Conservation (phyloP, 1,140 invertebrate genomes). For the Bombus waltoni region DNA sequence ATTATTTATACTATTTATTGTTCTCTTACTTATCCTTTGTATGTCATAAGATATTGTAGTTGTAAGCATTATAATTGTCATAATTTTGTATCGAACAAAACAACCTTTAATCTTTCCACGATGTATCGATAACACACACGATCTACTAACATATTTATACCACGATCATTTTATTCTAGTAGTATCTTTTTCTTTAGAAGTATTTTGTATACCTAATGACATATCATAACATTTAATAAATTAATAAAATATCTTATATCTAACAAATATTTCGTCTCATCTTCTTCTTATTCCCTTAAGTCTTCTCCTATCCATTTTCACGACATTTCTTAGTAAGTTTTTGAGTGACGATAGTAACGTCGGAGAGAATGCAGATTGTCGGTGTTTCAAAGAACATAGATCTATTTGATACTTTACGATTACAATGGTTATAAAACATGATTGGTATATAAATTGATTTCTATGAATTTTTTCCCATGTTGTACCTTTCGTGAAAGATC, state of each 20-base stretch:
- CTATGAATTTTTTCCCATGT: background rate
- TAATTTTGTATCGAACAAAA: background rate
- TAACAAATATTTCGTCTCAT: background rate
- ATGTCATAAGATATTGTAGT: background rate
- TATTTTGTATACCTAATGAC: background rate
- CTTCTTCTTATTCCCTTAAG: background rate
- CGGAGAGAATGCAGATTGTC: background rate
- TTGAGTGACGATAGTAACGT: background rate
- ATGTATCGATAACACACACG: background rate
- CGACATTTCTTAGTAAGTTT: too few relatives aligned
- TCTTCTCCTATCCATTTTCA: background rate
- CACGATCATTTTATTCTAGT: background rate
- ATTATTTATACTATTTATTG: conserved; percentile 2
- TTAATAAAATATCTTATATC: background rate
- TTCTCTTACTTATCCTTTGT: background rate
- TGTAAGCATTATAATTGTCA: background rate
- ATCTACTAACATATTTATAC: background rate
- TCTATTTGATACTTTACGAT: background rate
- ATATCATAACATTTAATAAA: background rate
- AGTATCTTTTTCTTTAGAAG: background rate
- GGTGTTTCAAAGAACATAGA: background rate
- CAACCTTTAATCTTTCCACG: background rate
- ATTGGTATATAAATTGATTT: background rate
- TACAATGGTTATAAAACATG: background rate
- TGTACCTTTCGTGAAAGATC: background rate